A percentile compares a stretch with the other conserved stretches of the same genome.
Evolutionary conservation across 2,797 vertebrate species (phyloP).

Genomic region (Gorsachius magnificus): DNA sequence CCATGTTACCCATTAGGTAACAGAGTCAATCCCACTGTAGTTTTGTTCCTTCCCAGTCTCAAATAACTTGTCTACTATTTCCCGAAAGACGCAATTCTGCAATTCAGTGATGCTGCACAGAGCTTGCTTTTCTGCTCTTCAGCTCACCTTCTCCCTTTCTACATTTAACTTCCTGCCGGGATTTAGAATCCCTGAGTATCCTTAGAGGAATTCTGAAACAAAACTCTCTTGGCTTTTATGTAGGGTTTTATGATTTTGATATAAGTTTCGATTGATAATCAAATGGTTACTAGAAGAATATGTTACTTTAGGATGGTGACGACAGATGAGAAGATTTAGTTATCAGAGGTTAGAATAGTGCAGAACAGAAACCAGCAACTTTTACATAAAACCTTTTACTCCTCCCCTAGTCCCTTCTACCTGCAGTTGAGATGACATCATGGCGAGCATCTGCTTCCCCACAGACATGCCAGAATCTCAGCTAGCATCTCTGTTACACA

Average conservation of each 20-base stretch:
- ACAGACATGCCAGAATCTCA: background rate
- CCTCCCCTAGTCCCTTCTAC: rapidly evolving
- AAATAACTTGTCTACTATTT: background rate
- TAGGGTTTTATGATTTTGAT: background rate
- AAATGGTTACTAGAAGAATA: background rate
- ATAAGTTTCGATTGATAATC: background rate
- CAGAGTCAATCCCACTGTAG: background rate
- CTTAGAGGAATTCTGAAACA: background rate
- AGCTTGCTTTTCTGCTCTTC: background rate
- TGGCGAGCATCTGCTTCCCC: background rate
- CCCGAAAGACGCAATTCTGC: background rate
- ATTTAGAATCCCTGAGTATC: background rate
- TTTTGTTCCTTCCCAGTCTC: background rate
- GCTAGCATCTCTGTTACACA: background rate
- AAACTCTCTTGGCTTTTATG: background rate
- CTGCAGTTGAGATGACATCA: background rate
- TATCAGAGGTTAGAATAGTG: background rate
- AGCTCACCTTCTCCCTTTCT: background rate
- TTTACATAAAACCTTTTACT: background rate
- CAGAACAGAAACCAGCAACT: background rate
- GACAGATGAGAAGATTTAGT: background rate
- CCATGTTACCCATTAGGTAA: background rate
- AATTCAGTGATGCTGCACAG: background rate
- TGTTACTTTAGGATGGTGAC: background rate
- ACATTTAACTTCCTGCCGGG: background rate